These are phyloP conservation scores for Galeopsomyia nigrocyanea DNA, from an alignment of 2,888 invertebrate species.

Conservation along the genomic window DNA sequence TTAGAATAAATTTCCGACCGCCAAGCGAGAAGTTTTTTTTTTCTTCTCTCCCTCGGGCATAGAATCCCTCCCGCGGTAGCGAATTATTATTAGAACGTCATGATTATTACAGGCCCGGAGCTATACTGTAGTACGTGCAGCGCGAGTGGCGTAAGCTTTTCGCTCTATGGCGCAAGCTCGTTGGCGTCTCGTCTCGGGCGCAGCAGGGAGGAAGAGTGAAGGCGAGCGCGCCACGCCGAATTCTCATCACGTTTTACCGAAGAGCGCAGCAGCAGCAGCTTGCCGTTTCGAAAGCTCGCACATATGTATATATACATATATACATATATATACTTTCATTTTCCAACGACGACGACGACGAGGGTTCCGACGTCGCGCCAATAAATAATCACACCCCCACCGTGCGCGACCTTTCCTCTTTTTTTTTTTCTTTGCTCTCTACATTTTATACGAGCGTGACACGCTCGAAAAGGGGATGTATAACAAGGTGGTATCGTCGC, in stretches of 20 bases:
- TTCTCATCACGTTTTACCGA: constrained; percentile 3
- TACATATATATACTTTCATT: constrained; percentile 28
- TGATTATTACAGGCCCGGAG: too few relatives aligned
- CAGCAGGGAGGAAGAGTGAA: neutral
- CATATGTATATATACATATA: too few relatives aligned
- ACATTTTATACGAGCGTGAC: neutral
- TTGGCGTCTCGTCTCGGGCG: too few relatives aligned
- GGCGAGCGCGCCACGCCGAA: neutral
- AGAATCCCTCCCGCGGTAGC: too few relatives aligned
- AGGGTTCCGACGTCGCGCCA: neutral
- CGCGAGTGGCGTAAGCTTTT: too few relatives aligned
- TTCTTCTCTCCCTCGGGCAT: too few relatives aligned
- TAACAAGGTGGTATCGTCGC: neutral
- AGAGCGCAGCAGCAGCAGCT: neutral
- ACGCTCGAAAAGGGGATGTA: neutral
- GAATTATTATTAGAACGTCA: too few relatives aligned
- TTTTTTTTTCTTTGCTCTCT: neutral
- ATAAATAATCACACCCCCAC: constrained; percentile 36
- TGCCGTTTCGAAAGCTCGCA: constrained; percentile 26
- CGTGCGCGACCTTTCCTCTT: neutral
- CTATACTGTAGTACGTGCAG: too few relatives aligned
- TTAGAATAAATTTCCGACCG: too few relatives aligned
- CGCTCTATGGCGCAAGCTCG: too few relatives aligned
- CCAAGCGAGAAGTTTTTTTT: too few relatives aligned
- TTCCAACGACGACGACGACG: neutral